A percentile compares a stretch with the other conserved stretches of the same genome.
phyloP scores from a whole-genome alignment of 2,888 invertebrate genomes.

The Cantharis flavilabris region DNA sequence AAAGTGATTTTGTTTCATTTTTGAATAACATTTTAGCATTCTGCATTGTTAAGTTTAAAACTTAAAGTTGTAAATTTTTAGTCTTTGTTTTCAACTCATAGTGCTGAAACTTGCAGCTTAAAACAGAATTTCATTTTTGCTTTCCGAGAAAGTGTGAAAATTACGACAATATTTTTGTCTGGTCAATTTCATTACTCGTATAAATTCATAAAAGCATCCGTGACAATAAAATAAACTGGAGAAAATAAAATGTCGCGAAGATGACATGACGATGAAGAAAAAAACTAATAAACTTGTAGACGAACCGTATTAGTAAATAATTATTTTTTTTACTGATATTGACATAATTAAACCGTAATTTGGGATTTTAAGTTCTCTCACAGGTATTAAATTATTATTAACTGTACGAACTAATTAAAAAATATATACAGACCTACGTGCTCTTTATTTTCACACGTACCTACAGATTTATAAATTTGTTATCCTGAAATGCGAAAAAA shows the following conservation, averaged over 20 bases:
- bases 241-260: neutral
- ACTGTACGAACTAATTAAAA: neutral
- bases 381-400: neutral
- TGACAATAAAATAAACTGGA: neutral
- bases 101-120: neutral
- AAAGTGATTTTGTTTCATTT: neutral
- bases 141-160: neutral
- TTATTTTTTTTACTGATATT: neutral
- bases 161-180: neutral
- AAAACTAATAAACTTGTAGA: neutral
- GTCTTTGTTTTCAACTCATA: neutral
- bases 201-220: neutral
- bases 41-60: neutral
- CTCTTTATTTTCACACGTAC: neutral
- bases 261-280: neutral
- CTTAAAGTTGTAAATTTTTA: neutral
- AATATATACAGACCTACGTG: neutral
- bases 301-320: too few relatives aligned
- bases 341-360: neutral
- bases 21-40: neutral
- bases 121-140: neutral
- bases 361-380: neutral
- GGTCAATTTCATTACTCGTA: neutral
- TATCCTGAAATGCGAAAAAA: neutral
- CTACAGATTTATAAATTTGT: neutral